Conservation (phyloP, 1,140 invertebrate genomes). For the Drosophila sucinea region DNA sequence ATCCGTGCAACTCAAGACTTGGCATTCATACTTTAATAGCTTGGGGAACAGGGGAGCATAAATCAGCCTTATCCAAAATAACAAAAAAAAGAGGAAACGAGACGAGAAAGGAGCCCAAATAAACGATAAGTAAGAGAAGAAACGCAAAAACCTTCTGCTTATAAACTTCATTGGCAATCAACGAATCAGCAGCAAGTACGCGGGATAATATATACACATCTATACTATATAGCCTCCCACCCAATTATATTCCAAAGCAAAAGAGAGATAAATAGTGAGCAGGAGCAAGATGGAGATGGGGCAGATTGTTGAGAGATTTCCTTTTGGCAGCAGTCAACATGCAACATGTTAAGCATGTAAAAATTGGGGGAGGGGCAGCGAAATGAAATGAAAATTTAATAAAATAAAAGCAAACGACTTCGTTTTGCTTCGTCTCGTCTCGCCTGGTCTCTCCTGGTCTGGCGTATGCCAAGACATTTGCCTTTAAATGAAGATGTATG, state of each 20-base stretch:
- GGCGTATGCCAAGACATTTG: conserved; percentile 59
- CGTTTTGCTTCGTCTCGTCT: conserved; percentile 20
- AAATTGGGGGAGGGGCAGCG: conserved; percentile 37
- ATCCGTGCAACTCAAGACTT: conserved; percentile 34
- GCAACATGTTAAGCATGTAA: conserved; percentile 74
- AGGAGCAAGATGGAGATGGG: background rate
- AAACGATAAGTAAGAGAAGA: conserved; percentile 25
- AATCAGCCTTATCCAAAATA: conserved; percentile 30
- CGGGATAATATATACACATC: background rate
- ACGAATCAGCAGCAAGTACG: conserved; percentile 44
- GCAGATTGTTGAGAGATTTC: conserved; percentile 38
- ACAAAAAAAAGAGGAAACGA: conserved; percentile 25
- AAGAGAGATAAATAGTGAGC: conserved; percentile 1
- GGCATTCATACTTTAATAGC: conserved; percentile 41
- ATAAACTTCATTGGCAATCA: conserved; percentile 64
- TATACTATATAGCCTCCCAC: conserved; percentile 21
- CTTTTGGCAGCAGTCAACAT: conserved; percentile 33
- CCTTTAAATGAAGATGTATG: conserved; percentile 76
- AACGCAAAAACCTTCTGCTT: conserved; percentile 47
- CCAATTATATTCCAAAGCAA: conserved; percentile 51
- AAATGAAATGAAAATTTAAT: conserved; percentile 82
- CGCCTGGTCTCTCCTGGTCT: background rate
- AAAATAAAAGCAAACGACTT: conserved; percentile 69
- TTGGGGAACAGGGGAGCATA: conserved; percentile 34
- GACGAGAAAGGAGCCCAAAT: conserved; percentile 34